Evolutionary conservation across 2,797 vertebrate species (phyloP).

Genomic region (Schizopygopsis malacanthus): DNA sequence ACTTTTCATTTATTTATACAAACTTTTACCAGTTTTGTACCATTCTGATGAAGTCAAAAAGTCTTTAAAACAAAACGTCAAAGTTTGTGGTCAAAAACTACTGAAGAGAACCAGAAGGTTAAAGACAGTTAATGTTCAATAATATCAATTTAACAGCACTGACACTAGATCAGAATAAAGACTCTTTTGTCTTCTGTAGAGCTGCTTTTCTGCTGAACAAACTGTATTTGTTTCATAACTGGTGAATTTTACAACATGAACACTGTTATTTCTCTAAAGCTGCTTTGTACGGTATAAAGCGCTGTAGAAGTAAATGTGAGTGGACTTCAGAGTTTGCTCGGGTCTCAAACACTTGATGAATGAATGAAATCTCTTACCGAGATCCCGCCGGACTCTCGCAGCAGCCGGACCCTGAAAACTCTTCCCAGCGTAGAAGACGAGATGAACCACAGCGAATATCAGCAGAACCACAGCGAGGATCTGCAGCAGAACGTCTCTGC

Average conservation of each 20-base stretch:
- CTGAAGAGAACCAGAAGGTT: not conserved
- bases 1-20: no score
- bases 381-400: slow-evolving; percentile 72
- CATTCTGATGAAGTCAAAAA: no score
- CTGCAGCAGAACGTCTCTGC: slow-evolving; percentile 75
- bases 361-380: slow-evolving; percentile 68
- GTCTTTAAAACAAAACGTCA: no score
- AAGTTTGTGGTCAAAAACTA: not conserved
- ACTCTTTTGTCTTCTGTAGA: not conserved
- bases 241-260: slow-evolving; percentile 44
- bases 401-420: slow-evolving; percentile 49
- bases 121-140: not conserved
- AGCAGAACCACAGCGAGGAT: slow-evolving; percentile 75
- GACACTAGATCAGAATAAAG: not conserved
- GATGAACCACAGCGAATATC: slow-evolving; percentile 72
- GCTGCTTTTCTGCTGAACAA: not conserved
- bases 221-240: not conserved
- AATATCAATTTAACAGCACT: not conserved
- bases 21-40: no score
- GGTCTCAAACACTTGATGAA: not conserved
- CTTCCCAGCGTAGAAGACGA: slow-evolving; percentile 69
- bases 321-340: not conserved
- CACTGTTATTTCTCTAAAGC: not conserved
- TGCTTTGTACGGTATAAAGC: not conserved
- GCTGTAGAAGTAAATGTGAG: not conserved